Conservation (phyloP, 2,888 invertebrate genomes). For the Stratiomys singularior region DNA sequence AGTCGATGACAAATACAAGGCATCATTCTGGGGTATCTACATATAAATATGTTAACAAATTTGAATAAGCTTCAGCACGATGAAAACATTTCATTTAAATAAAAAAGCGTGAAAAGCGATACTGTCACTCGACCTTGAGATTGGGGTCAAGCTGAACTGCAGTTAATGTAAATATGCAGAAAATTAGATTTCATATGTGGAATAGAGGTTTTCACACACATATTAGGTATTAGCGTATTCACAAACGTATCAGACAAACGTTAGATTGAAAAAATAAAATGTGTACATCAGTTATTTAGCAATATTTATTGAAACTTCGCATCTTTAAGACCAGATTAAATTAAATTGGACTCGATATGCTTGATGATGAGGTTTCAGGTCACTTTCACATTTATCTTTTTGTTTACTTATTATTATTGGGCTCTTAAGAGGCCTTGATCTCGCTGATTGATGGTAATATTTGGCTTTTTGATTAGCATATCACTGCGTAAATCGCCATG, state of each 20-base stretch:
- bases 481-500: no score
- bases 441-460: background rate
- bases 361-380: constrained; percentile 5
- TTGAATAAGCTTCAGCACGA: background rate
- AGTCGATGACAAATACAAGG: no score
- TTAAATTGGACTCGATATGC: background rate
- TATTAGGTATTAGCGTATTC: no score
- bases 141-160: constrained; percentile 27
- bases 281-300: background rate
- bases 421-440: background rate
- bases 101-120: background rate
- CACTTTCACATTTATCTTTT: constrained; percentile 6
- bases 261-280: background rate
- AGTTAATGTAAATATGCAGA: background rate
- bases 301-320: background rate
- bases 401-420: background rate
- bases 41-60: no score
- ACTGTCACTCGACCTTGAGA: constrained; percentile 40
- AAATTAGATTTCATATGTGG: no score
- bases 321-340: background rate
- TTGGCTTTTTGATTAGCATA: background rate
- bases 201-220: no score
- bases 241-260: no score
- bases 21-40: no score
- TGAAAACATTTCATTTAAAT: background rate